phyloP scores from a whole-genome alignment of 2,113 vertebrate genomes.

The Burhinus bistriatus region DNA sequence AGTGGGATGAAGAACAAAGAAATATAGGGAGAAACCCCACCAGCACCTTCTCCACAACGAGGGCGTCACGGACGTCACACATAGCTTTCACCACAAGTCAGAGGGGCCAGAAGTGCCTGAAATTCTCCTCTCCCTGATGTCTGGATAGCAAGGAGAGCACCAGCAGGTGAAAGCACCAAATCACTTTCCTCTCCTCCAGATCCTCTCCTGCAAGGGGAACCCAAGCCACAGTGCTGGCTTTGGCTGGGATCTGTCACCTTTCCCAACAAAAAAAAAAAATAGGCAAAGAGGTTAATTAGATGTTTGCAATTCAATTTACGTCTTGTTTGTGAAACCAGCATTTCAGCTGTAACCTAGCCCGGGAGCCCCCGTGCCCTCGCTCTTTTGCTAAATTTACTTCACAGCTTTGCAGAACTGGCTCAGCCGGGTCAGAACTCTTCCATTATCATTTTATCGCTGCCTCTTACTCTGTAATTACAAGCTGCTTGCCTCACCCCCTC shows the following conservation, averaged over 20 bases:
- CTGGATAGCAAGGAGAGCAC: background rate
- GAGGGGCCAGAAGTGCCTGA: background rate
- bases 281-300: conserved; percentile 80
- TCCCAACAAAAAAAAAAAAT: background rate
- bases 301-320: conserved; percentile 81
- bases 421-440: conserved; percentile 60
- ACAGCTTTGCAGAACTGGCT: conserved; percentile 63
- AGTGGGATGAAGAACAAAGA: background rate
- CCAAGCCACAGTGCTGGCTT: background rate
- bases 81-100: background rate
- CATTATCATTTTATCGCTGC: conserved; percentile 74
- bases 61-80: accelerated
- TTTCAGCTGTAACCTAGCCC: conserved; percentile 68
- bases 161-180: background rate
- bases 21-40: accelerated
- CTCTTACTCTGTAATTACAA: conserved; percentile 73
- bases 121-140: background rate
- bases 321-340: conserved; percentile 75
- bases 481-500: background rate
- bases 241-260: conserved; percentile 20
- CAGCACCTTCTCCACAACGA: background rate
- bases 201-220: background rate
- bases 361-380: conserved; percentile 45
- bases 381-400: conserved; percentile 63
- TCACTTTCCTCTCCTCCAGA: background rate